phyloP scores from a whole-genome alignment of 2,888 invertebrate genomes.

The Acrocyrtus sp. region DNA sequence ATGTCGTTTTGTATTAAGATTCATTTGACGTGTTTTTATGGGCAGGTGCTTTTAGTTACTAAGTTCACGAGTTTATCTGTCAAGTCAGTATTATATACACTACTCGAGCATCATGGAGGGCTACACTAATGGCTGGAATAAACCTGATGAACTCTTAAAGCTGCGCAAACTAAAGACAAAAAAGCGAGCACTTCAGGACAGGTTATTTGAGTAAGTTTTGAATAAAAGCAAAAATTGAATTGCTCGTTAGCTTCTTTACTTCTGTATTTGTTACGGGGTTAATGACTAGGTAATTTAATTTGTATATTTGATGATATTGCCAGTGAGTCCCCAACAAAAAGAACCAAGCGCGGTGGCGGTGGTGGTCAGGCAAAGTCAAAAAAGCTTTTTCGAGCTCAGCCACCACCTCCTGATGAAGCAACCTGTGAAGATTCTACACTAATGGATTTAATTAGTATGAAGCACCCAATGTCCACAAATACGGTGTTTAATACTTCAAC shows the following conservation, averaged over 20 bases:
- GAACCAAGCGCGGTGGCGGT: conserved; percentile 26
- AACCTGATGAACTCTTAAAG: conserved; percentile 75
- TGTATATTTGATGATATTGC: too few relatives aligned
- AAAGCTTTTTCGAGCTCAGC: conserved; percentile 43
- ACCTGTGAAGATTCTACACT: conserved; percentile 58
- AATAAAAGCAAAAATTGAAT: too few relatives aligned
- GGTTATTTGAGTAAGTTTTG: conserved; percentile 67
- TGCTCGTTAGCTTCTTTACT: too few relatives aligned
- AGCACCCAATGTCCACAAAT: conserved; percentile 18
- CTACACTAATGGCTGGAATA: conserved; percentile 68
- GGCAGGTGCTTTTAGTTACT: too few relatives aligned
- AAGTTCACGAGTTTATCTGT: too few relatives aligned
- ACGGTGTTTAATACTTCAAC: conserved; percentile 19
- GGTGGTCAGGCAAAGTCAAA: conserved; percentile 25
- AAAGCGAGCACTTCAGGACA: conserved; percentile 80
- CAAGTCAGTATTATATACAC: too few relatives aligned
- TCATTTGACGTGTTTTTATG: too few relatives aligned
- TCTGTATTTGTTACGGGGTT: too few relatives aligned
- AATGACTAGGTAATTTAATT: too few relatives aligned
- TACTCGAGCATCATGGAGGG: too few relatives aligned
- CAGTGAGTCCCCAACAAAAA: conserved; percentile 38
- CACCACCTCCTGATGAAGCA: conserved; percentile 51
- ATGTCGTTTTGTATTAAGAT: too few relatives aligned
- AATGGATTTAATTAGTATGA: conserved; percentile 53
- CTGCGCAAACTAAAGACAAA: conserved; percentile 80